Conservation (phyloP, 2,797 vertebrate genomes). For the Eulemur coronatus region DNA sequence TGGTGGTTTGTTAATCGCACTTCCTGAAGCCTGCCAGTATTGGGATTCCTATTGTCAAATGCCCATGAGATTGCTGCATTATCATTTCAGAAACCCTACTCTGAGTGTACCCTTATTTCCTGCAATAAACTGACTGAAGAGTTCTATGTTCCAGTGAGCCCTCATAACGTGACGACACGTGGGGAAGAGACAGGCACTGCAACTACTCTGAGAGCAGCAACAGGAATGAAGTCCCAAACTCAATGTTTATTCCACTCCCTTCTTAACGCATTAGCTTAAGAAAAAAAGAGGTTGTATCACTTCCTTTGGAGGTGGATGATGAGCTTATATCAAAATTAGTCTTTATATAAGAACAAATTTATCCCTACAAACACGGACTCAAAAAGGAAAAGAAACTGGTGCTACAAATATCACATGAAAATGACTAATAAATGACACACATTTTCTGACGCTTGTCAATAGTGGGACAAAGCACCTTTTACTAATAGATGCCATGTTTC, state of each 20-base stretch:
- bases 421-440: neutral
- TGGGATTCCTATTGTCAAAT: neutral
- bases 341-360: slow-evolving; percentile 34
- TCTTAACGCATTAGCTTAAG: slow-evolving; percentile 23
- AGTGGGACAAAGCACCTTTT: neutral
- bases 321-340: slow-evolving; percentile 11
- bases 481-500: neutral
- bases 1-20: neutral
- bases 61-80: neutral
- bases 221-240: neutral
- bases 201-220: neutral
- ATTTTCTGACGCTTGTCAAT: slow-evolving; percentile 1
- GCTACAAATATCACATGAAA: slow-evolving; percentile 33
- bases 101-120: slow-evolving; percentile 3
- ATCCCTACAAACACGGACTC: neutral
- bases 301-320: slow-evolving; percentile 13
- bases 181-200: slow-evolving; percentile 15
- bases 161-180: neutral
- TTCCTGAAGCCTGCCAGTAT: neutral
- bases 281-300: neutral
- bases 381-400: slow-evolving; percentile 31
- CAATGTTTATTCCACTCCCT: neutral
- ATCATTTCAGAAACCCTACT: neutral
- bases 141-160: neutral
- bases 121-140: neutral